Conservation (phyloP, 2,888 invertebrate genomes). For the Eulithis prunata region DNA sequence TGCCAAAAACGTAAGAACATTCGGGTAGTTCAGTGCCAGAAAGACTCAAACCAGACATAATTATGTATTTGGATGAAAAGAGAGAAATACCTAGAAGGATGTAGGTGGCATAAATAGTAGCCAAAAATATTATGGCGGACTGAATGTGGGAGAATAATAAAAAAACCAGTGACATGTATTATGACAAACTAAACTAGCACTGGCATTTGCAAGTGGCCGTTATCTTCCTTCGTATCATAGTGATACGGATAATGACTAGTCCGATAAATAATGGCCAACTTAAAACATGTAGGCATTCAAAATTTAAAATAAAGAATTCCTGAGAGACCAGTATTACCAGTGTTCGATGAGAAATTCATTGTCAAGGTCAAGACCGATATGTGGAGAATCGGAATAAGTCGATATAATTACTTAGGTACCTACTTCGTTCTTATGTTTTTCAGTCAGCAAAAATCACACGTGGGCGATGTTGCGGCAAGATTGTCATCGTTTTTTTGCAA, state of each 20-base stretch:
- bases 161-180: constrained; percentile 6
- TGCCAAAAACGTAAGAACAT: no score
- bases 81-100: no score
- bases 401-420: neutral
- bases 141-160: neutral
- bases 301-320: constrained; percentile 16
- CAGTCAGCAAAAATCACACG: neutral
- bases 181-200: neutral
- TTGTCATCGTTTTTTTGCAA: no score
- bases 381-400: neutral
- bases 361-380: constrained; percentile 23
- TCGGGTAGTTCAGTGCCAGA: no score
- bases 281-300: neutral
- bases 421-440: neutral
- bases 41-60: no score
- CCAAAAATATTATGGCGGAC: neutral
- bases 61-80: neutral
- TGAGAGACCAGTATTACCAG: constrained; percentile 22
- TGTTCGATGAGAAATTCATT: constrained; percentile 20
- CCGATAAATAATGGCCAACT: constrained; percentile 9
- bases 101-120: neutral
- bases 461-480: neutral
- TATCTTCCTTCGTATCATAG: constrained; percentile 13
- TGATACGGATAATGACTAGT: constrained; percentile 18
- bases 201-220: constrained; percentile 3